Percentiles rank a stretch among this genome's conserved stretches.
Evolutionary conservation across 2,113 vertebrate species (phyloP).

Genomic region (Urocitellus parryii): DNA sequence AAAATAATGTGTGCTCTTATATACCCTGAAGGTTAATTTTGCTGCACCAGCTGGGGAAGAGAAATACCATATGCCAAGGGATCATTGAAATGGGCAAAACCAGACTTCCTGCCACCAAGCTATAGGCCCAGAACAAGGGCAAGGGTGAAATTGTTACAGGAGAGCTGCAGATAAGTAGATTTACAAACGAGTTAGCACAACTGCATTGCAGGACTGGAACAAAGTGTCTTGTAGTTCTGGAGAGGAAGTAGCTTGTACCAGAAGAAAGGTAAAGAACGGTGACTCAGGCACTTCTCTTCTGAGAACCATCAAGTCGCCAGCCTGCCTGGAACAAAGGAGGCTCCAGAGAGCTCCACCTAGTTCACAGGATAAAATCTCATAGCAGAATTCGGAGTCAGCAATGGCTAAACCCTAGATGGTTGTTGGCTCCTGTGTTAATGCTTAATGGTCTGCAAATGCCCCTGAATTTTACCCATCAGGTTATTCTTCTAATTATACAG

Average conservation of each 20-base stretch:
- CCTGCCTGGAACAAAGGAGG: constrained; percentile 83
- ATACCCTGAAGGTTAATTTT: background rate
- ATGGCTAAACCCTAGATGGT: constrained; percentile 84
- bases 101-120: background rate
- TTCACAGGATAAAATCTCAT: constrained; percentile 82
- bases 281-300: background rate
- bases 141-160: background rate
- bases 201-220: background rate
- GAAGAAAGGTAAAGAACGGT: background rate
- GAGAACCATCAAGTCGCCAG: constrained; percentile 50
- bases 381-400: constrained; percentile 82
- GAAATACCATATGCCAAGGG: background rate
- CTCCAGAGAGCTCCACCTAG: constrained; percentile 75
- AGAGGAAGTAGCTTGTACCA: background rate
- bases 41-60: background rate
- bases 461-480: constrained; percentile 94
- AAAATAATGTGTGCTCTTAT: background rate
- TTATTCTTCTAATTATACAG: constrained; percentile 84
- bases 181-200: background rate
- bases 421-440: constrained; percentile 85
- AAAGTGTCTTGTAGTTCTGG: background rate
- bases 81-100: background rate
- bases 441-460: constrained; percentile 94
- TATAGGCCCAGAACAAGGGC: background rate
- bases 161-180: background rate